Conservation (phyloP, 2,797 vertebrate species). For the Melanotaenia trifasciata region DNA sequence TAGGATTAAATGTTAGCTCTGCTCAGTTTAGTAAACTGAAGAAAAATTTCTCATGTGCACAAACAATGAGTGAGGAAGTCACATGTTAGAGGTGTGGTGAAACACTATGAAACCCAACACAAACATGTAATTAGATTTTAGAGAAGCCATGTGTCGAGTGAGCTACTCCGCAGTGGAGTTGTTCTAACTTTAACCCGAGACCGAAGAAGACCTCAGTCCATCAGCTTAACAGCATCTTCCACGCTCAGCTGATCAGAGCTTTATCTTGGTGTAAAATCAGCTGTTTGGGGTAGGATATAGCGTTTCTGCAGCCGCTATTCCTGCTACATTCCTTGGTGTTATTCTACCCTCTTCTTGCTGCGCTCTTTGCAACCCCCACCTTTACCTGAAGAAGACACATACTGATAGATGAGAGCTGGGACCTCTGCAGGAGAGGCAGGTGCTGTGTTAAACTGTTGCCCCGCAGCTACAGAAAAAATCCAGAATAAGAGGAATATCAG, state of each 20-base stretch:
- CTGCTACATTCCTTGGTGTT: slow-evolving; percentile 88
- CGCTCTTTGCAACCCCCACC: slow-evolving; percentile 65
- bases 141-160: slow-evolving; percentile 51
- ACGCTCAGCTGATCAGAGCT: slow-evolving; percentile 51
- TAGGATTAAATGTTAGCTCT: not conserved
- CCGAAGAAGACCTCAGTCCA: slow-evolving; percentile 25
- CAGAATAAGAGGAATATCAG: slow-evolving; percentile 84
- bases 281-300: slow-evolving; percentile 77
- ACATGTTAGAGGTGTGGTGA: slow-evolving; percentile 27
- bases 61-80: slow-evolving; percentile 11
- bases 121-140: slow-evolving; percentile 69
- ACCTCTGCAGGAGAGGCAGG: slow-evolving; percentile 87
- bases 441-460: slow-evolving; percentile 89
- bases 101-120: slow-evolving; percentile 56
- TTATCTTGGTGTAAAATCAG: slow-evolving; percentile 76
- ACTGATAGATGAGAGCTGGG: slow-evolving; percentile 82
- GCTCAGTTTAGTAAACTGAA: not conserved
- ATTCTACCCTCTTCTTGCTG: slow-evolving; percentile 82
- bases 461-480: slow-evolving; percentile 83
- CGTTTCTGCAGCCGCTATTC: slow-evolving; percentile 79
- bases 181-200: slow-evolving; percentile 38
- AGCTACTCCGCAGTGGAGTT: slow-evolving; percentile 53
- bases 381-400: slow-evolving; percentile 55
- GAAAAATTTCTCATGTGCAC: slow-evolving; percentile 15
- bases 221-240: slow-evolving; percentile 39